phyloP scores from a whole-genome alignment of 2,113 vertebrate genomes.

The Myodes glareolus region DNA sequence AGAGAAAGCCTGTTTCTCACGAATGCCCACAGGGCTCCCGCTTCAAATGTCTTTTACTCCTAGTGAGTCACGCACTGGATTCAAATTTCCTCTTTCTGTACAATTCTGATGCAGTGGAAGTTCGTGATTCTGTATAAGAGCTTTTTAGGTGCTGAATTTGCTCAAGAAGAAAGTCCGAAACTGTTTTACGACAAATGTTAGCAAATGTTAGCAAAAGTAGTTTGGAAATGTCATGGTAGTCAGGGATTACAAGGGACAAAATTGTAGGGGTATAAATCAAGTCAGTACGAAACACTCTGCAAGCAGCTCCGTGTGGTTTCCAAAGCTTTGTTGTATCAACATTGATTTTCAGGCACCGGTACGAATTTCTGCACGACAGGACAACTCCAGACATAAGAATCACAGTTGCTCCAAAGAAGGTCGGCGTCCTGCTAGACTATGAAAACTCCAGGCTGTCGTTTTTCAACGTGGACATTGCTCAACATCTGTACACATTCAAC shows the following conservation, averaged over 20 bases:
- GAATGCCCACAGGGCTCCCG: background rate
- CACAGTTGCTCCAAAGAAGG: constrained; percentile 82
- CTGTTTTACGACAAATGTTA: background rate
- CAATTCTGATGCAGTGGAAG: background rate
- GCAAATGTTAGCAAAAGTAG: constrained; percentile 17
- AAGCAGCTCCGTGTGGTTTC: background rate
- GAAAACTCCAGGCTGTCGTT: constrained; percentile 90
- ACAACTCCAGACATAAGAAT: constrained; percentile 89
- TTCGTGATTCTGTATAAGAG: background rate
- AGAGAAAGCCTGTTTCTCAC: background rate
- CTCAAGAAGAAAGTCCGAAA: constrained; percentile 36
- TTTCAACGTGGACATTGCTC: constrained; percentile 91
- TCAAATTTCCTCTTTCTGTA: background rate
- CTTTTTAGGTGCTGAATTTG: background rate
- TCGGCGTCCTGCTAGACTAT: constrained; percentile 93
- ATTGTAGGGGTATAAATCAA: constrained; percentile 10
- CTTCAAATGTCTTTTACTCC: constrained; percentile 7
- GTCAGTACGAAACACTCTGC: background rate
- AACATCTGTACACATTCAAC: constrained; percentile 93
- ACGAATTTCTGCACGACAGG: constrained; percentile 92
- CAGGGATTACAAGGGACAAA: constrained; percentile 22
- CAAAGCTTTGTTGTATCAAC: constrained; percentile 37
- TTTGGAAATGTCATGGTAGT: constrained; percentile 26
- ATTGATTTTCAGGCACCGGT: constrained; percentile 90
- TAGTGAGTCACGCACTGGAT: background rate